A percentile compares a stretch with the other conserved stretches of the same genome.
Evolutionary conservation across 2,888 invertebrate genomes (phyloP).

Genomic region (Tenodera sinensis): DNA sequence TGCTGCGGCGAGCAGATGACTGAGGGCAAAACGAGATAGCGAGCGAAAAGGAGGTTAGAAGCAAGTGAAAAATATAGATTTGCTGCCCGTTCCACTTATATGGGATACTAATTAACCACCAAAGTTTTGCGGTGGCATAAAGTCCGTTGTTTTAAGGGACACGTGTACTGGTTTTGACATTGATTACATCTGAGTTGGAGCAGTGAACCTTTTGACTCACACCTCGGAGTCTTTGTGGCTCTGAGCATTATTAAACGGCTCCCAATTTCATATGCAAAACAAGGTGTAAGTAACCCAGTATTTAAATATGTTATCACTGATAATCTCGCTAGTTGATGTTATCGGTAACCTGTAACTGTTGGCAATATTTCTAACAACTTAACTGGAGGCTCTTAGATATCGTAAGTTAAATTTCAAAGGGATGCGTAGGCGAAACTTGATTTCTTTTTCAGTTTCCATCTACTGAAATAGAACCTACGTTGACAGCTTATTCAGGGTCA

Average conservation of each 20-base stretch:
- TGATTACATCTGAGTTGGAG: neutral
- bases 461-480: too few relatives aligned
- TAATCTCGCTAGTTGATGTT: too few relatives aligned
- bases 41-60: neutral
- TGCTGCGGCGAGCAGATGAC: neutral
- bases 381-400: too few relatives aligned
- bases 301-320: too few relatives aligned
- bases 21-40: neutral
- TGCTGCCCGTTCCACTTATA: neutral
- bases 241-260: neutral
- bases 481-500: too few relatives aligned
- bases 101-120: neutral
- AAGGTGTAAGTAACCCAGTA: too few relatives aligned
- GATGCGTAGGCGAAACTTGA: too few relatives aligned
- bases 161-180: neutral
- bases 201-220: neutral
- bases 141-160: neutral
- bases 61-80: neutral
- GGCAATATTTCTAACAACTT: too few relatives aligned
- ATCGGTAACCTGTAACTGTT: too few relatives aligned
- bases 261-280: too few relatives aligned
- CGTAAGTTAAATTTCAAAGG: too few relatives aligned
- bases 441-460: too few relatives aligned
- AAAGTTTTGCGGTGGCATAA: neutral
- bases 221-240: neutral